Conservation (phyloP, 2,888 invertebrate species). For the Chydorus sphaericus region DNA sequence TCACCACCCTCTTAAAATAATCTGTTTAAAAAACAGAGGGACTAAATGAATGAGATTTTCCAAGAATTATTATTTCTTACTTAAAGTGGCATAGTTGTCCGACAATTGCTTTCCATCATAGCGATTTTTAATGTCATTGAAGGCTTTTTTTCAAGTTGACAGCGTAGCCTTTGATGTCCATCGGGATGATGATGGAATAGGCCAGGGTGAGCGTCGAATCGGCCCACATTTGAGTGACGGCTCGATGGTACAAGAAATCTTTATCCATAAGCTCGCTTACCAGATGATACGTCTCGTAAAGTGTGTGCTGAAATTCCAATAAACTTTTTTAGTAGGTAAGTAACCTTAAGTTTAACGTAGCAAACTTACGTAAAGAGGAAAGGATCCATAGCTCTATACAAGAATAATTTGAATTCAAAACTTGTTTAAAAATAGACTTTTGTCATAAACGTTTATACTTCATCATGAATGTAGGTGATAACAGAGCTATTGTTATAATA, state of each 20-base stretch:
- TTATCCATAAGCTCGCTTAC: conserved; percentile 27
- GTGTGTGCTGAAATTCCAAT: conserved; percentile 30
- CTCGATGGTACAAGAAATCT: conserved; percentile 24
- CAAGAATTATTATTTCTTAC: conserved; percentile 15
- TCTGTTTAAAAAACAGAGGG: neutral
- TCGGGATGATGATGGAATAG: conserved; percentile 27
- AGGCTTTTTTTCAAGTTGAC: conserved; percentile 12
- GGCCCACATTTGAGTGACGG: conserved; percentile 23
- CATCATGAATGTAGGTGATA: conserved; percentile 25
- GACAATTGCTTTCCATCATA: conserved; percentile 7
- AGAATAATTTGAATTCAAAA: no score
- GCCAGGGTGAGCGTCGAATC: conserved; percentile 27
- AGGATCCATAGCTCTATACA: neutral
- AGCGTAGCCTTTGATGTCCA: conserved; percentile 25
- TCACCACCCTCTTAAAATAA: neutral
- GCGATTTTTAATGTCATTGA: conserved; percentile 9
- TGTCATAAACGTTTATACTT: conserved; percentile 13
- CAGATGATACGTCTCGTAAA: conserved; percentile 28
- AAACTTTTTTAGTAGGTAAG: no score
- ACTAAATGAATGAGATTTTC: no score
- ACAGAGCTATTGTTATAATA: no score
- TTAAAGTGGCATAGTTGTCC: conserved; percentile 13
- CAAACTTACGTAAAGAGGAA: conserved; percentile 7
- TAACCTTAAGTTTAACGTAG: no score
- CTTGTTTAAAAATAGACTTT: no score